Evolutionary conservation across 1,140 invertebrate species (phyloP).

Genomic region (Anadara kagoshimensis): DNA sequence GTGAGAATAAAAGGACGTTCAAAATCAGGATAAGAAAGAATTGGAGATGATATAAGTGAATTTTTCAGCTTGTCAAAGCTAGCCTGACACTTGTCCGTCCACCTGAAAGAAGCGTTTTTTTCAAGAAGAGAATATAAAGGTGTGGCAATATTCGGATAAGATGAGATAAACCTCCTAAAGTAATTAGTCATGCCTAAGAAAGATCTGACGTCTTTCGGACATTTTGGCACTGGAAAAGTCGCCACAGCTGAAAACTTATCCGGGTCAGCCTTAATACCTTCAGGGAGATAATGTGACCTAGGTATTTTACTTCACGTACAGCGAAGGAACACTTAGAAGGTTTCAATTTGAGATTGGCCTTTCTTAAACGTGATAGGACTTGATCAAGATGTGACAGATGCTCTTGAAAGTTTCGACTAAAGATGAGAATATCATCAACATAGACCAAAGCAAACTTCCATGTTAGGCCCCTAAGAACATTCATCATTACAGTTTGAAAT

Average conservation of each 20-base stretch:
- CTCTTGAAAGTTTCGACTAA: conserved; percentile 32
- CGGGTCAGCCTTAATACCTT: conserved; percentile 29
- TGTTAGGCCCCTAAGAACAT: conserved; percentile 26
- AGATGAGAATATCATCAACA: conserved; percentile 46
- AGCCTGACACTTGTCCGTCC: conserved; percentile 41
- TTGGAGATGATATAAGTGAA: conserved; percentile 39
- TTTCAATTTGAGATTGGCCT: conserved; percentile 38
- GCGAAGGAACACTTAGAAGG: conserved; percentile 38
- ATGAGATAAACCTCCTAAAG: conserved; percentile 67
- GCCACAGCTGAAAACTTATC: not conserved
- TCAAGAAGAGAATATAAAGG: conserved; percentile 70
- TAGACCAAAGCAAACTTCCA: conserved; percentile 35
- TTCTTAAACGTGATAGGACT: conserved; percentile 39
- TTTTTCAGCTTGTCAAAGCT: conserved; percentile 49
- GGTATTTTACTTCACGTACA: conserved; percentile 33
- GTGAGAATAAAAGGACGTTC: too few species aligned
- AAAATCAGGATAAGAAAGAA: conserved; percentile 48
- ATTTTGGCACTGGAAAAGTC: conserved; percentile 39
- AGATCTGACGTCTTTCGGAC: conserved; percentile 66
- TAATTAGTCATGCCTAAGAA: conserved; percentile 75
- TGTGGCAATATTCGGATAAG: conserved; percentile 59
- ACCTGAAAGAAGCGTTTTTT: conserved; percentile 59
- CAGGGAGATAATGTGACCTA: conserved; percentile 43
- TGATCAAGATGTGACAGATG: conserved; percentile 26
- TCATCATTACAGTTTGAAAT: conserved; percentile 40